phyloP scores from a whole-genome alignment of 2,113 vertebrate genomes.

The Neoarius graeffei region DNA sequence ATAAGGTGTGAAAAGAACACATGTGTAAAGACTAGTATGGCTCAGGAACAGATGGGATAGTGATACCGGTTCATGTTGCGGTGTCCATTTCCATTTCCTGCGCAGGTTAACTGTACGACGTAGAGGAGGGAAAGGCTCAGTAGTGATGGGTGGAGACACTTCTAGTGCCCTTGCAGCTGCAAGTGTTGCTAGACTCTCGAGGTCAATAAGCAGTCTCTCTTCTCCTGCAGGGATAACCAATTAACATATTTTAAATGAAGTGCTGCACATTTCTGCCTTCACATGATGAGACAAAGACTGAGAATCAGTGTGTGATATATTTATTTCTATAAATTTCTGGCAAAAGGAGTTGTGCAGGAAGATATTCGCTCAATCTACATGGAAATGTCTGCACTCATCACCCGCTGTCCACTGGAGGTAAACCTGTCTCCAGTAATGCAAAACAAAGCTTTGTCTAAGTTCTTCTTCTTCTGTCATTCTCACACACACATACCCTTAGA shows the following conservation, averaged over 20 bases:
- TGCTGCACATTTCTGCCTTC: background rate
- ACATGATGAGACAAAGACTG: slow-evolving; percentile 4
- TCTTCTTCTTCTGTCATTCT: slow-evolving; percentile 33
- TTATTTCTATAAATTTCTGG: background rate
- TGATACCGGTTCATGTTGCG: slow-evolving; percentile 88
- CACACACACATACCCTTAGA: slow-evolving; percentile 41
- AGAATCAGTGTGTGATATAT: background rate
- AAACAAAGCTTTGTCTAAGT: slow-evolving; percentile 49
- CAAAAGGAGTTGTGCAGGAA: slow-evolving; percentile 20
- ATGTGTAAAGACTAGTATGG: background rate
- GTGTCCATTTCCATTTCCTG: slow-evolving; percentile 90
- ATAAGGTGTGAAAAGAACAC: background rate
- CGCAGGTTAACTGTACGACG: slow-evolving; percentile 83
- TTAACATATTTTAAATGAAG: slow-evolving; percentile 4
- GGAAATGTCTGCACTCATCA: slow-evolving; percentile 57
- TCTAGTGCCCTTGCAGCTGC: slow-evolving; percentile 87
- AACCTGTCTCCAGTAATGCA: slow-evolving; percentile 20
- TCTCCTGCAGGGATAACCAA: slow-evolving; percentile 70
- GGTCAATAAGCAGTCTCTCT: slow-evolving; percentile 85
- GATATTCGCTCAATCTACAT: slow-evolving; percentile 41
- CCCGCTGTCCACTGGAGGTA: background rate
- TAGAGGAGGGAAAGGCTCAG: slow-evolving; percentile 55
- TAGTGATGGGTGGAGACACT: slow-evolving; percentile 59
- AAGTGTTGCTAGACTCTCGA: slow-evolving; percentile 88
- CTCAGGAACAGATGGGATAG: background rate